Percentiles rank a stretch among this genome's conserved stretches.
phyloP scores from a whole-genome alignment of 2,797 vertebrate species.

The Chromis chromis region DNA sequence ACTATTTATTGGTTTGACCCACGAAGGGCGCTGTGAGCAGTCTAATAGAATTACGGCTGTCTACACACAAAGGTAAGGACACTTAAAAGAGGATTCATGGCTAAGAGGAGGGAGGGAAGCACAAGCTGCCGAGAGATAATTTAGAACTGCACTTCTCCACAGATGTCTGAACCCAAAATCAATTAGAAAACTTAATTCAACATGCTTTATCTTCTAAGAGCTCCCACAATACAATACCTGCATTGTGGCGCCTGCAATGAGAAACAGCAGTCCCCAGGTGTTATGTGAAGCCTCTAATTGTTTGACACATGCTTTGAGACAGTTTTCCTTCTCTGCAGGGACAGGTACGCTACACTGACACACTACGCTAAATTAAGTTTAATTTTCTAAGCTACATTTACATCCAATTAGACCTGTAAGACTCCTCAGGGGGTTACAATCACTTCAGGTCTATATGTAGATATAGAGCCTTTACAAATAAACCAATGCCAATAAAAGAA shows the following conservation, averaged over 20 bases:
- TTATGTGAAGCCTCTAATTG: conserved; percentile 60
- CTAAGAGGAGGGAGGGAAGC: conserved; percentile 25
- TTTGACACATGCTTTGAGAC: conserved; percentile 56
- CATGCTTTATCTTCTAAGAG: conserved; percentile 42
- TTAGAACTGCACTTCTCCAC: conserved; percentile 55
- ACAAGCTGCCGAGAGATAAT: conserved; percentile 41
- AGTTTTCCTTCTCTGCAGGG: conserved; percentile 51
- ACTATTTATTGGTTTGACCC: conserved; percentile 50
- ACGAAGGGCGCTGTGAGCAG: conserved; percentile 32
- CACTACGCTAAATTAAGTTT: conserved; percentile 65
- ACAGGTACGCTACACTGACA: conserved; percentile 39
- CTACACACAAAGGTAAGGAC: conserved; percentile 44
- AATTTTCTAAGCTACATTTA: conserved; percentile 61
- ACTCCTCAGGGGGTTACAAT: conserved; percentile 33
- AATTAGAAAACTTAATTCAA: conserved; percentile 65
- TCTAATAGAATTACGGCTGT: conserved; percentile 47
- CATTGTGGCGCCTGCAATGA: conserved; percentile 11
- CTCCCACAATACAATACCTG: conserved; percentile 32
- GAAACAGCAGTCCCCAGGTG: conserved; percentile 50
- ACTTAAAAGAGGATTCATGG: conserved; percentile 61
- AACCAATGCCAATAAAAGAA: conserved; percentile 20
- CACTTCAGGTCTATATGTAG: conserved; percentile 22
- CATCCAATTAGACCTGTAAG: conserved; percentile 62
- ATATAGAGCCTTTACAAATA: conserved; percentile 3
- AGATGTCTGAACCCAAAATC: conserved; percentile 61